Conservation (phyloP, 2,113 vertebrate genomes). For the Raja brachyura region DNA sequence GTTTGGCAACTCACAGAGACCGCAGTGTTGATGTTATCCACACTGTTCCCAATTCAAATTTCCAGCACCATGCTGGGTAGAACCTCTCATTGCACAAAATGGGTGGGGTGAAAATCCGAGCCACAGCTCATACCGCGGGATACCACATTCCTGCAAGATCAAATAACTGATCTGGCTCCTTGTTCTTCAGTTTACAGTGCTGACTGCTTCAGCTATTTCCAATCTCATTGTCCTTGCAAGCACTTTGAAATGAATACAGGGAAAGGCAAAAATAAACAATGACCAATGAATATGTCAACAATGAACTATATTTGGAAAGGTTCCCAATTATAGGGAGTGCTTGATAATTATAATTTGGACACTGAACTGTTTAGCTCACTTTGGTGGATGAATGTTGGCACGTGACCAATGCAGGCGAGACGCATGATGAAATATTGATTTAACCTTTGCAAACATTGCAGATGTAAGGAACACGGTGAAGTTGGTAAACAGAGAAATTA, state of each 20-base stretch:
- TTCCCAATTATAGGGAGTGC: not conserved
- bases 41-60: not conserved
- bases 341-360: not conserved
- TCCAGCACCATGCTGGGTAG: not conserved
- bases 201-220: not conserved
- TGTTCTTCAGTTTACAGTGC: not conserved
- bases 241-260: not conserved
- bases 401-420: not conserved
- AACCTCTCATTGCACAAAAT: not conserved
- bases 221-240: not conserved
- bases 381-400: not conserved
- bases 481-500: not conserved
- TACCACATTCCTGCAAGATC: not conserved
- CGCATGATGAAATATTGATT: constrained; percentile 11
- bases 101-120: not conserved
- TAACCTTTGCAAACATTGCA: not conserved
- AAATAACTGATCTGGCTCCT: not conserved
- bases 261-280: not conserved
- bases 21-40: not conserved
- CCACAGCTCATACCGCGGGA: not conserved
- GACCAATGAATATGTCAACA: not conserved
- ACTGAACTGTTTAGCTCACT: not conserved
- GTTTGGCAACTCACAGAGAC: not conserved
- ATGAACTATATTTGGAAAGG: not conserved
- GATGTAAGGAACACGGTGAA: not conserved